phyloP scores from a whole-genome alignment of 2,797 vertebrate species.

The Alca torda region DNA sequence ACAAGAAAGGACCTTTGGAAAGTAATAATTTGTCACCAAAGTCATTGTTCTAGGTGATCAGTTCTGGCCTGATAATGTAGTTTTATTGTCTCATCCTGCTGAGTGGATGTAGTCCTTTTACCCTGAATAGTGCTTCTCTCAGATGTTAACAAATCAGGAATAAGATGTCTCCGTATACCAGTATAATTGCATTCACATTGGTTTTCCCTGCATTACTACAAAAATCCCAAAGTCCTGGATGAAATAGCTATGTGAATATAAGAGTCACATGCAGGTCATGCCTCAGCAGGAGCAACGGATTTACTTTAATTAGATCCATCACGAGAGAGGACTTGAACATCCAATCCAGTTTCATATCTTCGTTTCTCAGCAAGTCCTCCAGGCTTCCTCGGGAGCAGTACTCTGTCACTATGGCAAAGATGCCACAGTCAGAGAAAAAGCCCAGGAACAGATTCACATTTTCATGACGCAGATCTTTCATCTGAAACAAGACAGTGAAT shows the following conservation, averaged over 20 bases:
- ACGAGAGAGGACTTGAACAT: constrained; percentile 94
- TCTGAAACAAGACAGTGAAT: constrained; percentile 74
- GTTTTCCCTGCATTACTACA: neutral
- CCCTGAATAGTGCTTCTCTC: neutral
- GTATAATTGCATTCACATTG: neutral
- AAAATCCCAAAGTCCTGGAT: neutral
- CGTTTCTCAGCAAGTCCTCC: constrained; percentile 87
- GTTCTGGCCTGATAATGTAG: neutral
- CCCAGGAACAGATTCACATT: constrained; percentile 90
- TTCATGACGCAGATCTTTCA: constrained; percentile 90
- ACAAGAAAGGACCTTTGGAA: neutral
- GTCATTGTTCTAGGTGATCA: neutral
- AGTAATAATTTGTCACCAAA: neutral
- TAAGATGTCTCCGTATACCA: neutral
- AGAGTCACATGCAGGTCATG: neutral
- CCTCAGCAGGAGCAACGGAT: neutral
- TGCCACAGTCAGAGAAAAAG: constrained; percentile 88
- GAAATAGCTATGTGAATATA: neutral
- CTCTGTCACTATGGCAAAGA: constrained; percentile 89
- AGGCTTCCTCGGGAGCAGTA: constrained; percentile 90
- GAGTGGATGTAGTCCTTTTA: too few relatives aligned
- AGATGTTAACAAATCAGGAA: neutral
- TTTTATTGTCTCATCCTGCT: neutral
- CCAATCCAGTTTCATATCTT: constrained; percentile 91
- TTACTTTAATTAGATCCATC: constrained; percentile 91